Evolutionary conservation across 2,113 vertebrate species (phyloP), one percentile per base, ranked within the genome.

Genomic region (Anser cygnoides): DNA sequence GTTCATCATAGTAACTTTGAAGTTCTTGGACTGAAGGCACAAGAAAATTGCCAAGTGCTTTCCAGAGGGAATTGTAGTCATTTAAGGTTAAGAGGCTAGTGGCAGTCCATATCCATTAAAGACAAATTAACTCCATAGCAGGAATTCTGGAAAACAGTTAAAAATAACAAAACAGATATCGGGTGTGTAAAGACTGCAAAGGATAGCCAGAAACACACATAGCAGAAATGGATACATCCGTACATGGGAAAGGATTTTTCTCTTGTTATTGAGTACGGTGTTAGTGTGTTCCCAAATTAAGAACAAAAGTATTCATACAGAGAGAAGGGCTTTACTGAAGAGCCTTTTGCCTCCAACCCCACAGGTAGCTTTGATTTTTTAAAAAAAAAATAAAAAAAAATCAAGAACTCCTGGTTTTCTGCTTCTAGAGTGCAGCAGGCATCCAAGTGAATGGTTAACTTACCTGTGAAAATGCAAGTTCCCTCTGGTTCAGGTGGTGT

Each of bases 1-100:
- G 87, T 91, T 95, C 92, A 92, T 96, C 92, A 65, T n/a, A 57
- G 87, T 17, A 57, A 68, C 94, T 92, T 95, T 95, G 91, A 97
- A 92, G 95, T 95, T 89, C 58, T 93, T 96, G 95, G 93, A 91
- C 14, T 82, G 89, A 68, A 89, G 77, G 74, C 70, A 17, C 49
- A 61, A 52, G 84, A 89, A 81, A 82, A 72, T 93, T 84, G 89
- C 95, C 94, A 95, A 95, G 70, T 1, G 1, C 44, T 91, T 91
- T 67, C 88, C 93, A 3, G 19, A 31, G 84, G 77, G 94, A 93
- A 84, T 95, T 77, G 29, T 61, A 94, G 91, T 95, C 79, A 41
- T 94, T 90, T 95, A 86, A 93, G 93, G 83, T 86, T 90, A 90
- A 87, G 85, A 87, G 85, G 55, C 72, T 88, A 68, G 87, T 88